Percentiles rank a stretch among this genome's conserved stretches.
phyloP scores from a whole-genome alignment of 2,113 vertebrate genomes.

The Embiotoca jacksoni region DNA sequence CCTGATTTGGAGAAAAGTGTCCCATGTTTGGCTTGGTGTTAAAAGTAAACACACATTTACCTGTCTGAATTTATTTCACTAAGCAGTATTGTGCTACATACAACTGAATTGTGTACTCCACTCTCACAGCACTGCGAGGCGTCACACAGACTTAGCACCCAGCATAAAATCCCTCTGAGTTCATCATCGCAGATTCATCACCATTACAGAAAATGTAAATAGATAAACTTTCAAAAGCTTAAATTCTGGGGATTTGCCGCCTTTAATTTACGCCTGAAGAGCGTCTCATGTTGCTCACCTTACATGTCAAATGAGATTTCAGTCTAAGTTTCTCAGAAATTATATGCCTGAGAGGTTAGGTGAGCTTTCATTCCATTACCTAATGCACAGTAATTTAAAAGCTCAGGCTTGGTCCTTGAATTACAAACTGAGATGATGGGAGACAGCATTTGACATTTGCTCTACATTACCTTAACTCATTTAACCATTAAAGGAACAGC shows the following conservation, averaged over 20 bases:
- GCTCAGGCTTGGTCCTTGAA: slow-evolving; percentile 47
- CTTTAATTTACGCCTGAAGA: slow-evolving; percentile 39
- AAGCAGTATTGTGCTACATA: slow-evolving; percentile 12
- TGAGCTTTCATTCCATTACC: slow-evolving; percentile 61
- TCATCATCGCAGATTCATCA: slow-evolving; percentile 17
- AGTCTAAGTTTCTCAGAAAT: slow-evolving; percentile 43
- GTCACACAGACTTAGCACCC: slow-evolving; percentile 19
- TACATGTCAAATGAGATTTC: slow-evolving; percentile 31
- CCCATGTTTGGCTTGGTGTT: slow-evolving; percentile 1
- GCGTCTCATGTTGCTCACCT: slow-evolving; percentile 7
- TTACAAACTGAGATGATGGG: slow-evolving; percentile 53
- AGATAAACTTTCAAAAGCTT: slow-evolving; percentile 22
- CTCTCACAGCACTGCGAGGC: slow-evolving; percentile 18
- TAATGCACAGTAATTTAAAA: slow-evolving; percentile 60
- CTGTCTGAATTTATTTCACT: background rate
- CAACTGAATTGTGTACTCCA: slow-evolving; percentile 12
- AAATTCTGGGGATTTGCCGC: slow-evolving; percentile 13
- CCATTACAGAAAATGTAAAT: slow-evolving; percentile 48
- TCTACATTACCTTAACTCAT: slow-evolving; percentile 53
- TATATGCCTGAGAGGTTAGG: slow-evolving; percentile 54
- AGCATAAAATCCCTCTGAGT: slow-evolving; percentile 29
- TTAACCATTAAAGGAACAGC: slow-evolving; percentile 40
- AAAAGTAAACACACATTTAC: slow-evolving; percentile 5
- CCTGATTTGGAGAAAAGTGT: background rate
- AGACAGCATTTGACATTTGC: slow-evolving; percentile 57